Conservation (phyloP, 2,797 vertebrate species). For the Paedocypris micromegethes region DNA sequence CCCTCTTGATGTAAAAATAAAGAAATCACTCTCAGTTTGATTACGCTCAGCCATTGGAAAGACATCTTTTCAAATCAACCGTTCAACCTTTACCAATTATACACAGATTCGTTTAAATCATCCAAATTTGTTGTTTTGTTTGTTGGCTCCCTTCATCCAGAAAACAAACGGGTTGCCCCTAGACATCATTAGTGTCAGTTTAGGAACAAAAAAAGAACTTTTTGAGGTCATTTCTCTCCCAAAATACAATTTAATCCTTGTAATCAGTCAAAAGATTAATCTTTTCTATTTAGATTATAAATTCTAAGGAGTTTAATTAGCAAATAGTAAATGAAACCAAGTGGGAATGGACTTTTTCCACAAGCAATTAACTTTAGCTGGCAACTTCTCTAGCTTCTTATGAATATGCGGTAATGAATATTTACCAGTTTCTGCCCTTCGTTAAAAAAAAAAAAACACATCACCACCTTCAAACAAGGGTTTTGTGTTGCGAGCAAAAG, state of each 20-base stretch:
- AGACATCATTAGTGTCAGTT: constrained; percentile 21
- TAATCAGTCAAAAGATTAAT: constrained; percentile 36
- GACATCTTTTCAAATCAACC: constrained; percentile 35
- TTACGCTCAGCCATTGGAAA: constrained; percentile 25
- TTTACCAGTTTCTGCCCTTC: constrained; percentile 7
- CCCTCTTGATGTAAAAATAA: constrained; percentile 30
- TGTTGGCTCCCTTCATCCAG: constrained; percentile 29
- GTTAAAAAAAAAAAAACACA: constrained; percentile 6
- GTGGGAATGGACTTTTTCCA: constrained; percentile 33
- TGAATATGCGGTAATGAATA: constrained; percentile 32
- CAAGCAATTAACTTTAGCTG: constrained; percentile 37
- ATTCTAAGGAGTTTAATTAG: constrained; percentile 37
- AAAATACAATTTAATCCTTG: constrained; percentile 29
- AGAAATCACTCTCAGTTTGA: constrained; percentile 31
- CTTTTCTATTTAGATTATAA: constrained; percentile 31
- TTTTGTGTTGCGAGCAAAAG: background rate
- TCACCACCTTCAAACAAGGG: background rate
- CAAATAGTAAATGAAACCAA: constrained; percentile 34
- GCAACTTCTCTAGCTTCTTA: constrained; percentile 33
- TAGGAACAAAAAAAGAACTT: constrained; percentile 8
- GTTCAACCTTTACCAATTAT: constrained; percentile 36
- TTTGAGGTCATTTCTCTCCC: constrained; percentile 33
- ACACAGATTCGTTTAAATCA: constrained; percentile 34
- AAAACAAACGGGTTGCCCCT: constrained; percentile 18
- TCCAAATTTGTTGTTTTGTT: constrained; percentile 32